Evolutionary conservation across 2,888 invertebrate species (phyloP), one percentile per base, ranked within the genome.

Genomic region (Sphaerophoria rueppellii): DNA sequence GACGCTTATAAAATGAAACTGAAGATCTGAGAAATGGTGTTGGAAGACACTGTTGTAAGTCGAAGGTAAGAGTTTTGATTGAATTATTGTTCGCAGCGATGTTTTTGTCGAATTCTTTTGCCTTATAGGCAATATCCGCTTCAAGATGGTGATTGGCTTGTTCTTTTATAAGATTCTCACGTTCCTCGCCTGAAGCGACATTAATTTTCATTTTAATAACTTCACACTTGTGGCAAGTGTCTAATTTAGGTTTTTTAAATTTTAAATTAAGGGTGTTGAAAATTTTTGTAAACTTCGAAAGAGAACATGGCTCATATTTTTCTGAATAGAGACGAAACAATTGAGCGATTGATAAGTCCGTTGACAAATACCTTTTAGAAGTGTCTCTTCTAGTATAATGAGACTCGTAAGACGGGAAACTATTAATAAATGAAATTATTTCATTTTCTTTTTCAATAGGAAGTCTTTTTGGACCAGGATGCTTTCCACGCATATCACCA

Each of bases 221-320:
- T 74, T 87, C 87, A 32, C 87, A 86, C 61, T 83, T 87, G 50
- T 83, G 77, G 55, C 86, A 87, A 57, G 82, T 83, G 55, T 87
- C 80, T 11, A 61, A 50, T 43, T 63, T 46, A 12, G 81, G 81
- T 70, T 80, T 79, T 77, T 87, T 86, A 73, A 81, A 86, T 70
- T 82, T 83, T 32, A 86, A 80, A 74, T 73, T 78, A 14, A 83
- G 52, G 40, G 77, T 80, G 3, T 72, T 40, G 60, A 87, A 87
- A 40, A 83, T 63, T 14, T 86, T 58, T 43, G 82, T 61, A 77
- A 77, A 87, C 77, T 81, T 87, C 60, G 83, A 72, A 24, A 87
- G 63, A 32, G 74, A 82, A 61, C 80, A 71, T 58, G 65, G 37
- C 52, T 58, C 57, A 58, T 34, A 34, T 63, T 75, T 63, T n/a